Conservation (phyloP, 2,797 vertebrate species). For the Serranus cabrilla region DNA sequence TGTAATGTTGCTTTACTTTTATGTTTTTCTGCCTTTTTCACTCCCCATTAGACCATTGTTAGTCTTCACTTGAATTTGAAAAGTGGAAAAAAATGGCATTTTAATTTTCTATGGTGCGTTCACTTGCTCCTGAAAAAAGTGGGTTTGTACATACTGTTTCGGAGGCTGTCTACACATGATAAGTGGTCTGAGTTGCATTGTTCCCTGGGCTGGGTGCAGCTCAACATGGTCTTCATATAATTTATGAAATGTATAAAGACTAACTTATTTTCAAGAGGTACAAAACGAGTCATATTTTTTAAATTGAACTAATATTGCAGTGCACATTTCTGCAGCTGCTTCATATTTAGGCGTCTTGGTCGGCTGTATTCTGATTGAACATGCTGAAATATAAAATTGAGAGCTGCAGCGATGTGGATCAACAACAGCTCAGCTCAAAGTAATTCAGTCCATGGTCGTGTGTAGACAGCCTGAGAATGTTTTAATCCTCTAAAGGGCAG, state of each 20-base stretch:
- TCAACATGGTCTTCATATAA: slow-evolving; percentile 9
- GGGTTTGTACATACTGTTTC: slow-evolving; percentile 92
- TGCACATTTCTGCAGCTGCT: background rate
- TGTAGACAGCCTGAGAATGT: slow-evolving; percentile 89
- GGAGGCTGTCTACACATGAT: slow-evolving; percentile 58
- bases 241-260: slow-evolving; percentile 43
- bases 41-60: slow-evolving; percentile 82
- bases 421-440: background rate
- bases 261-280: slow-evolving; percentile 24
- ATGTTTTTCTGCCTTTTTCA: slow-evolving; percentile 68
- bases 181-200: slow-evolving; percentile 35
- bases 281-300: slow-evolving; percentile 18
- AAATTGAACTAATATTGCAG: slow-evolving; percentile 15
- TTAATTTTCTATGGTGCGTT: slow-evolving; percentile 85
- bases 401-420: background rate
- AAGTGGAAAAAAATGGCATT: slow-evolving; percentile 70
- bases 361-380: slow-evolving; percentile 22
- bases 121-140: slow-evolving; percentile 83
- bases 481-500: slow-evolving; percentile 91
- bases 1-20: slow-evolving; percentile 66
- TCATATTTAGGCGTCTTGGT: slow-evolving; percentile 17
- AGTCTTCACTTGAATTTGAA: slow-evolving; percentile 78
- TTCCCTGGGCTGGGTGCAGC: background rate
- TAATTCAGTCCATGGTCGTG: slow-evolving; percentile 39
- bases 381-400: slow-evolving; percentile 11